A percentile compares a stretch with the other conserved stretches of the same genome.
Evolutionary conservation across 2,797 vertebrate genomes (phyloP).

Genomic region (Scolopax rusticola): DNA sequence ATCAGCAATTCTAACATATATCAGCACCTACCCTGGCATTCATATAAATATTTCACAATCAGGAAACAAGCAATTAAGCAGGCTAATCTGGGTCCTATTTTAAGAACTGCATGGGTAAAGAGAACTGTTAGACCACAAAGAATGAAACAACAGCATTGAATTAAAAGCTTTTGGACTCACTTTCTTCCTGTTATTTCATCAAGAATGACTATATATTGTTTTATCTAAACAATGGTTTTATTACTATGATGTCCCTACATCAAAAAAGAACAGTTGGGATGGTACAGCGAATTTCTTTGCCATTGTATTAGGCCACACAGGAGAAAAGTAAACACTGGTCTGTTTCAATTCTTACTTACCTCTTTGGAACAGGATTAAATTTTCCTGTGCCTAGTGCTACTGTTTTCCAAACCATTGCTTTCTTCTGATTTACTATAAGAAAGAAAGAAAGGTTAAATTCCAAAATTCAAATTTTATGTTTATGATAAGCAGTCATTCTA

Average conservation of each 20-base stretch:
- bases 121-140: not conserved
- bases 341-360: slow-evolving; percentile 4
- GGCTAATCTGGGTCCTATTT: not conserved
- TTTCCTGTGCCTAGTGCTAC: slow-evolving; percentile 79
- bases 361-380: slow-evolving; percentile 38
- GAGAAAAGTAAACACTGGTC: not conserved
- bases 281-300: not conserved
- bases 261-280: not conserved
- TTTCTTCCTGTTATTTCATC: not conserved
- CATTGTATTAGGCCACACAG: not conserved
- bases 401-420: slow-evolving; percentile 66
- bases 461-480: not conserved
- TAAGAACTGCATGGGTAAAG: not conserved
- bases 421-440: slow-evolving; percentile 81
- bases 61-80: not conserved
- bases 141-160: not conserved
- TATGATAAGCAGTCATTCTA: not conserved
- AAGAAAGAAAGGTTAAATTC: slow-evolving; percentile 3
- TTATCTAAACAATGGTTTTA: not conserved
- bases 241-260: not conserved
- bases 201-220: not conserved
- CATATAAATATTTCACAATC: not conserved
- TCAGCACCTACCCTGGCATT: not conserved
- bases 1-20: not conserved
- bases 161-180: not conserved